Evolutionary conservation across 2,797 vertebrate species (phyloP), one percentile per base, ranked within the genome.

Genomic region (Leontopithecus rosalia): DNA sequence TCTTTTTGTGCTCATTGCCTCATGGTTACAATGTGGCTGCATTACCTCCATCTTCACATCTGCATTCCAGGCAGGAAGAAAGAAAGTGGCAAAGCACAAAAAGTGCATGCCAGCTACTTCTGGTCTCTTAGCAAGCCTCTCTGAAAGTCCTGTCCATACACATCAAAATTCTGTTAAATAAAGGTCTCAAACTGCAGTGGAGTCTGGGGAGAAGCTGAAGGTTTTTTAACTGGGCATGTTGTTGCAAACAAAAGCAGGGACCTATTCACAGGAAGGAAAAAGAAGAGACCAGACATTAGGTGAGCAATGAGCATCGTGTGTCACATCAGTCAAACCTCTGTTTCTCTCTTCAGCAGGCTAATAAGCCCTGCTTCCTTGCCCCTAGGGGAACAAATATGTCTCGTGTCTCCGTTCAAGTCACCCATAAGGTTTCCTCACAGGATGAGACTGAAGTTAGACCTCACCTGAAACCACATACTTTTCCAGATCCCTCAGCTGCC

Each of bases 41-140:
- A 1, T 67, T 20, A 13, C 55, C 5, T 8, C 33, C 26, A 1
- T 55, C 50, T 87, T 97, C 90, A 83, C 41, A 46, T 79, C 75
- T 80, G 33, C 24, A 20, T 97, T 87, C 55, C 58, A 77, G 64
- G n/a, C 57, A 70, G 83, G 46, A 94, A 58, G 82, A 89, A 92
- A 58, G 41, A 76, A 50, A 55, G 91, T 39, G 14, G 20, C 20
- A 41, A 30, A 82, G 12, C 39, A 55, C 22, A 64, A 30, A 64
- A 64, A n/a, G 30, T 2, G 0, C 12, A 24, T 2, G 0, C 8
- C 64, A n/a, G n/a, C 48, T 46, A 41, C 85, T 67, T 75, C 41
- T 1, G 9, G 14, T 83, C n/a, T 86, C 26, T 46, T 46, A 73
- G 67, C 39, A 77, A 89, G 33, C 39, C 39, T 90, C 48, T 50